Evolutionary conservation across 2,888 invertebrate genomes (phyloP), one percentile per base, ranked within the genome.

Genomic region (Chirona hameri): DNA sequence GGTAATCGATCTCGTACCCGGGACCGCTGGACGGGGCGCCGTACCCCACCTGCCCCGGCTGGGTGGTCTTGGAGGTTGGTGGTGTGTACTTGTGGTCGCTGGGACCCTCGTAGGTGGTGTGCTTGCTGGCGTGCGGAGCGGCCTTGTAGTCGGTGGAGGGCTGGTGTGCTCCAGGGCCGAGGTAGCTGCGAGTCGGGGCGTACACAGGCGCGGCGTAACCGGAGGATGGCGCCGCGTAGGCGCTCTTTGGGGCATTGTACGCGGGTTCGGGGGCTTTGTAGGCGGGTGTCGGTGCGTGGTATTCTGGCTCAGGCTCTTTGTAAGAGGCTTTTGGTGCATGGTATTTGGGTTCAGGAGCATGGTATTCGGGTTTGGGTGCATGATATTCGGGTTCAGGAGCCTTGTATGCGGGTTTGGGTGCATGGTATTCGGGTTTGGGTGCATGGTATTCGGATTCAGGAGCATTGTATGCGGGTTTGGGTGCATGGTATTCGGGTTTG

Each of bases 401-500:
- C 48, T 80, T 83, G 69, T 82, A 83, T 4, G 46, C 39, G 27
- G 83, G 24, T 5, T 80, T 79, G 7, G 84, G 84, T n/a, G 84
- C 84, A 24, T 84, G 81, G 79, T 83, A 83, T 1, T 14, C 82
- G 27, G 83, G 76, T 21, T 39, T 69, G 2, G 84, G 81, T 18
- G 84, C 81, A 5, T 60, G 29, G 12, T 81, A 31, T 12, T 52
- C 55, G 1, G 60, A 21, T 18, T n/a, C 82, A 5, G 83, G 83
- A 4, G 82, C 82, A 14, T 82, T 57, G 46, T 84, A 84, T 3
- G 18, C 83, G 15, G 81, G 39, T 2, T 31, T 65, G 1, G 82
- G 82, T 0, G 80, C 83, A 52, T 84, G 82, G 27, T 84, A 84
- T 4, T 21, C 82, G 24, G 83, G 39, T 0, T 31, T 60, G 0